Percentiles rank a stretch among this genome's conserved stretches.
phyloP scores from a whole-genome alignment of 2,113 vertebrate species.

The Xerus inauris region DNA sequence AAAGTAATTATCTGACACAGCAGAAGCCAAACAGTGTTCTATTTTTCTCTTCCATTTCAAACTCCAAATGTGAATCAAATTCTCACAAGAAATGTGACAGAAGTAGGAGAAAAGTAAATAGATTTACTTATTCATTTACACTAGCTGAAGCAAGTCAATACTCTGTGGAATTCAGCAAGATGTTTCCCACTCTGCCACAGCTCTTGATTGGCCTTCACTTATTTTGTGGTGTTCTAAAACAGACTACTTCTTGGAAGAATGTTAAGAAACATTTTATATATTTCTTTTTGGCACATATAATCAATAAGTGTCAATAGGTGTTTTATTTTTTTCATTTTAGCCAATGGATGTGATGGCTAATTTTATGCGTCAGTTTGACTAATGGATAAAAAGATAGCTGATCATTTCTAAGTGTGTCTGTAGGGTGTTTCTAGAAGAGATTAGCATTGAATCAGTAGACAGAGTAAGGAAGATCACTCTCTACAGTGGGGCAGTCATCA shows the following conservation, averaged over 20 bases:
- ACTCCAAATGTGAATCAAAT: constrained; percentile 67
- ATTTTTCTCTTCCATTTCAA: constrained; percentile 73
- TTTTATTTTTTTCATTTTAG: neutral
- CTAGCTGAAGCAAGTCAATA: neutral
- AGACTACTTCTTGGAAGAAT: neutral
- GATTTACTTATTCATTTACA: constrained; percentile 63
- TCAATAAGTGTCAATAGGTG: neutral
- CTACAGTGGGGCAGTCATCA: too few species aligned
- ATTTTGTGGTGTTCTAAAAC: neutral
- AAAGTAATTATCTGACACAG: constrained; percentile 80
- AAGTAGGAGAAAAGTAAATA: constrained; percentile 52
- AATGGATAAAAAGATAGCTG: neutral
- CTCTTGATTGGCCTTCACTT: neutral
- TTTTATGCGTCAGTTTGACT: neutral
- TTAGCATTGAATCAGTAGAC: too few species aligned
- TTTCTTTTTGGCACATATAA: neutral
- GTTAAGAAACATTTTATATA: neutral
- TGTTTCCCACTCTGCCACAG: neutral
- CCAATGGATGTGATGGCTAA: neutral
- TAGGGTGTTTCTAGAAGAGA: neutral
- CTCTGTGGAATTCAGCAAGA: neutral
- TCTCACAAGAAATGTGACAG: constrained; percentile 68
- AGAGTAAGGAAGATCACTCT: neutral
- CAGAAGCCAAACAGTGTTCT: constrained; percentile 68
- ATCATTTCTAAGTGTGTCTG: neutral